A percentile compares a stretch with the other conserved stretches of the same genome.
Conservation (phyloP, 1,140 invertebrate species). For the Drosophila bocqueti region DNA sequence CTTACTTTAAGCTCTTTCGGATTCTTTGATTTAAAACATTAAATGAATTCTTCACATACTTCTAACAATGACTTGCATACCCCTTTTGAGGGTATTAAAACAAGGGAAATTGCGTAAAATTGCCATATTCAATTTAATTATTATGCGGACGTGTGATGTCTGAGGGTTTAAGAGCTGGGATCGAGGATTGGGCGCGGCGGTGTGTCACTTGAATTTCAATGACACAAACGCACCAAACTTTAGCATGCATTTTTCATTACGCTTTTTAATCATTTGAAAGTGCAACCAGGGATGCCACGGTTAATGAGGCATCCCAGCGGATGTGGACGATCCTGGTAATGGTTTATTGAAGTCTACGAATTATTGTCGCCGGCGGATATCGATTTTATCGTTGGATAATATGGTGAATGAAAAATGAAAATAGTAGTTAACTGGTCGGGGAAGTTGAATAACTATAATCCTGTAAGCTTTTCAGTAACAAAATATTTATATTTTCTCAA, state of each 20-base stretch:
- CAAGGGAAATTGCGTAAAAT: conserved; percentile 51
- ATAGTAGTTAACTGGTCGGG: background rate
- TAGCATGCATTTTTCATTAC: conserved; percentile 69
- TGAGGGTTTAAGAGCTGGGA: conserved; percentile 30
- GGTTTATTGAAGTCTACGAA: conserved; percentile 9
- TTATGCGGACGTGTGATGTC: conserved; percentile 43
- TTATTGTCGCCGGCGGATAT: conserved; percentile 35
- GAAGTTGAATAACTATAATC: background rate
- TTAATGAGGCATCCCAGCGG: conserved; percentile 50
- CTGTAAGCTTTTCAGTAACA: background rate
- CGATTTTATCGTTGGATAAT: conserved; percentile 14
- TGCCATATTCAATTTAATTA: conserved; percentile 74
- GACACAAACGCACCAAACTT: conserved; percentile 50
- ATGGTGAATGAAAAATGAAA: background rate
- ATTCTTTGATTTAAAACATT: background rate
- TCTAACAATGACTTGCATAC: background rate
- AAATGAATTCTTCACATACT: background rate
- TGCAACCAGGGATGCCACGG: conserved; percentile 42
- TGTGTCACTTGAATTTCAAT: conserved; percentile 53
- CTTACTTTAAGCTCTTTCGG: background rate
- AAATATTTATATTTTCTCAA: background rate
- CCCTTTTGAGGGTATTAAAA: conserved; percentile 2
- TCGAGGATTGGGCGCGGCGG: conserved; percentile 11
- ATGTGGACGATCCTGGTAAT: conserved; percentile 37
- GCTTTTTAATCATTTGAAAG: conserved; percentile 68